Evolutionary conservation across 2,797 vertebrate species (phyloP).

Genomic region (Crenichthys baileyi): DNA sequence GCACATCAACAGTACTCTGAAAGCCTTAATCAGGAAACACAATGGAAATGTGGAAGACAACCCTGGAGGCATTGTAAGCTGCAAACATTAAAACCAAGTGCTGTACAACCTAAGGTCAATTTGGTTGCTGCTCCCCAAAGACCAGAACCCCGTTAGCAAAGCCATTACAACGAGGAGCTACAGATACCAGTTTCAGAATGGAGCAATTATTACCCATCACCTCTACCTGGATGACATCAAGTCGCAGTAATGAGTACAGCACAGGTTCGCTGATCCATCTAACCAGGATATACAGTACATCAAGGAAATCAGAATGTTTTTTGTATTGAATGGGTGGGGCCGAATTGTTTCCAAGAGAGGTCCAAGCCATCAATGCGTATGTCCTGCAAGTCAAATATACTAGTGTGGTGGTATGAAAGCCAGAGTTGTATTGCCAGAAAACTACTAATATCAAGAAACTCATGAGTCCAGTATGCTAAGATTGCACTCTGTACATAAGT

Average conservation of each 20-base stretch:
- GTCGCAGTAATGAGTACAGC: background rate
- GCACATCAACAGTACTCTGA: background rate
- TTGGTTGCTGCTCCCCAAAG: background rate
- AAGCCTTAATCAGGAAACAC: background rate
- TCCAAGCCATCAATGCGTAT: too few species aligned
- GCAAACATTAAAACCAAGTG: background rate
- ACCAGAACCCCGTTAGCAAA: background rate
- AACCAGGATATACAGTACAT: background rate
- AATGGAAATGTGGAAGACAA: background rate
- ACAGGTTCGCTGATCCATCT: slow-evolving; percentile 1
- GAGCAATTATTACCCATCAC: background rate
- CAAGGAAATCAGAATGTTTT: too few species aligned
- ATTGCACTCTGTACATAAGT: background rate
- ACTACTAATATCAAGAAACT: background rate
- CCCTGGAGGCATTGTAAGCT: background rate
- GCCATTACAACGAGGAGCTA: background rate
- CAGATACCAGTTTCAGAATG: too few species aligned
- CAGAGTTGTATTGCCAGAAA: background rate
- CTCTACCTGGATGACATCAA: background rate
- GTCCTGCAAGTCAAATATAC: background rate
- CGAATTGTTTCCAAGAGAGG: background rate
- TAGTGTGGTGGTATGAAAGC: background rate
- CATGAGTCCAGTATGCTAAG: background rate
- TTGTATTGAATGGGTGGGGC: too few species aligned
- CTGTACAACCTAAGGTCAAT: background rate